These are phyloP conservation scores for Aegypius monachus DNA, from an alignment of 2,113 vertebrate genomes.

Conservation along the genomic window DNA sequence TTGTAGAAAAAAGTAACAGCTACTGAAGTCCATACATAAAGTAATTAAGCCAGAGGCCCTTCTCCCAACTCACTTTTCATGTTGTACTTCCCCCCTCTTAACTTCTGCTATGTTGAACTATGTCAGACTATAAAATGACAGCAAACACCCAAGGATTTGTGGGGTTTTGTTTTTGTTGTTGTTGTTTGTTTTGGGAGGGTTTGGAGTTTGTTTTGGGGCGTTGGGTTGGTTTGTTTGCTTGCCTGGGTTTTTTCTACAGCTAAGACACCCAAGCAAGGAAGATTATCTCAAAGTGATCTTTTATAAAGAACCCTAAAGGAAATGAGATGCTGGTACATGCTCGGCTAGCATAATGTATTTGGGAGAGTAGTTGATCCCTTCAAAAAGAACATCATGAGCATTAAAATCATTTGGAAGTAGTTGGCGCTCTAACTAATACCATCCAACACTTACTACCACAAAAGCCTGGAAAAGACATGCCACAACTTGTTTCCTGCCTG, in stretches of 20 bases:
- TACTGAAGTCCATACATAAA: fast-evolving
- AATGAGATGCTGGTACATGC: not conserved
- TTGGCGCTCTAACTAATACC: not conserved
- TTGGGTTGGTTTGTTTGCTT: not conserved
- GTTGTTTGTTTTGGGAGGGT: not conserved
- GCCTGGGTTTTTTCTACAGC: not conserved
- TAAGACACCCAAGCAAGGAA: not conserved
- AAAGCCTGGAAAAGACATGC: not conserved
- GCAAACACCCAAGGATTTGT: not conserved
- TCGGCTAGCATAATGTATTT: not conserved
- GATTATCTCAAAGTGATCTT: not conserved
- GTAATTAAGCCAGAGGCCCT: not conserved
- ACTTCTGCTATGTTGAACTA: not conserved
- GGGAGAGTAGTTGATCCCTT: not conserved
- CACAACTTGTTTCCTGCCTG: not conserved
- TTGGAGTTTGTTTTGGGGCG: not conserved
- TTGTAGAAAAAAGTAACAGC: not conserved
- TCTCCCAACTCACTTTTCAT: not conserved
- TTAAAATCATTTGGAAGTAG: not conserved
- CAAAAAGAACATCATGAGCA: not conserved
- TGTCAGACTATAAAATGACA: not conserved
- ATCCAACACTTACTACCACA: not conserved
- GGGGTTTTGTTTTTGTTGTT: not conserved
- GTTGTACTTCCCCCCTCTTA: not conserved
- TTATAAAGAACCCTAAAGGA: not conserved